These are phyloP conservation scores for Coelopa frigida DNA, from an alignment of 1,140 invertebrate species.

Conservation along the genomic window DNA sequence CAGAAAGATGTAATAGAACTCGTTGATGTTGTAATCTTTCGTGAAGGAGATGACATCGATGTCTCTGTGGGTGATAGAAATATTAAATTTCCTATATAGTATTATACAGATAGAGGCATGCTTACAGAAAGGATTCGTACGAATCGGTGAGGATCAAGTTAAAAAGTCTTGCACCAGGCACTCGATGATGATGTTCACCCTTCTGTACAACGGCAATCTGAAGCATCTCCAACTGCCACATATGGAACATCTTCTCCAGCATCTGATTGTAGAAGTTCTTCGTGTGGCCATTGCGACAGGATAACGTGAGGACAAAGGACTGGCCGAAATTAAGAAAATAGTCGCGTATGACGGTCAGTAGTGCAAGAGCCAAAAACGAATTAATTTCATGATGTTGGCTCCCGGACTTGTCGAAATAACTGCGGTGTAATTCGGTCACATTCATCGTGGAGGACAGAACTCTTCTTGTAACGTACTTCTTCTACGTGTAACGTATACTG, in stretches of 20 bases:
- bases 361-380: not conserved
- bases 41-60: conserved; percentile 25
- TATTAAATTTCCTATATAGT: not conserved
- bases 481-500: too few relatives aligned
- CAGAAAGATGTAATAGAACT: conserved; percentile 30
- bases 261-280: conserved; percentile 36
- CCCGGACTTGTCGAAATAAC: conserved; percentile 25
- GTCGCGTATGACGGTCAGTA: conserved; percentile 1
- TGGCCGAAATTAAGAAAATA: not conserved
- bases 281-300: conserved; percentile 21
- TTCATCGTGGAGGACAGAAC: too few relatives aligned
- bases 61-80: not conserved
- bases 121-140: conserved; percentile 24
- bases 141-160: conserved; percentile 7
- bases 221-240: conserved; percentile 26
- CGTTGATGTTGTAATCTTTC: conserved; percentile 16
- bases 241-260: conserved; percentile 25
- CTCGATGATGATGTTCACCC: not conserved
- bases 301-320: not conserved
- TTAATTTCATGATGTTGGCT: too few relatives aligned
- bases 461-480: too few relatives aligned
- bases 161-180: conserved; percentile 3
- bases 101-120: conserved; percentile 15
- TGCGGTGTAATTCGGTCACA: too few relatives aligned
- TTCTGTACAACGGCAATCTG: conserved; percentile 26